Percentiles rank a stretch among this genome's conserved stretches.
phyloP scores from a whole-genome alignment of 2,113 vertebrate species.

The Phylloscopus whistleri region DNA sequence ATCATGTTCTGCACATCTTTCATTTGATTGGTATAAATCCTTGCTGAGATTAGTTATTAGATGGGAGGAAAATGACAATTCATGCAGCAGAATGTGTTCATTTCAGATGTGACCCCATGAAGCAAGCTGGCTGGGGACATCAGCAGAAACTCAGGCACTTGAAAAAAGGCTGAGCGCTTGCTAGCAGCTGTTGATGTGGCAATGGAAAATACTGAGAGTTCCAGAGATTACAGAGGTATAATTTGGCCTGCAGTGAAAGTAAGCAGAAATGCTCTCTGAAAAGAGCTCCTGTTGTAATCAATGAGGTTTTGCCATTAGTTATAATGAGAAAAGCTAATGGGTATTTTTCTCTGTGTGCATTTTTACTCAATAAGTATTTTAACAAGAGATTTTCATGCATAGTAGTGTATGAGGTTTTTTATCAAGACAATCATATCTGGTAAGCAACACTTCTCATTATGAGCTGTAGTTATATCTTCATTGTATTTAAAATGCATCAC shows the following conservation, averaged over 20 bases:
- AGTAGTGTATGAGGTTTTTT: neutral
- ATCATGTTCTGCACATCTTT: neutral
- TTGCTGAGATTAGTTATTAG: neutral
- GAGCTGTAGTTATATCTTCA: neutral
- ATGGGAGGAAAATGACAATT: neutral
- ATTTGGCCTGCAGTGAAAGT: constrained; percentile 34
- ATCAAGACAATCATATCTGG: neutral
- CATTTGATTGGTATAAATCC: neutral
- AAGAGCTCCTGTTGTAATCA: neutral
- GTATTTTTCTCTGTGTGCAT: neutral
- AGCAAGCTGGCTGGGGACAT: neutral
- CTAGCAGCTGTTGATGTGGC: constrained; percentile 59
- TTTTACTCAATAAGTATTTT: neutral
- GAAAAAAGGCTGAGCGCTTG: neutral
- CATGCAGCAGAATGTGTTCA: neutral
- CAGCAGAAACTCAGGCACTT: neutral
- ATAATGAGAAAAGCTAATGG: neutral
- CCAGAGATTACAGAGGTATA: constrained; percentile 52
- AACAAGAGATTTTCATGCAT: neutral
- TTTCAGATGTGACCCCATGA: neutral
- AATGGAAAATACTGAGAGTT: constrained; percentile 65
- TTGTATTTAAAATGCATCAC: neutral
- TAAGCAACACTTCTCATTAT: neutral
- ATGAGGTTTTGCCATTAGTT: neutral
- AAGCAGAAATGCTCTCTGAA: neutral